Percentiles rank a stretch among this genome's conserved stretches.
phyloP scores from a whole-genome alignment of 1,140 invertebrate species.

The Heliconius eleuchia region DNA sequence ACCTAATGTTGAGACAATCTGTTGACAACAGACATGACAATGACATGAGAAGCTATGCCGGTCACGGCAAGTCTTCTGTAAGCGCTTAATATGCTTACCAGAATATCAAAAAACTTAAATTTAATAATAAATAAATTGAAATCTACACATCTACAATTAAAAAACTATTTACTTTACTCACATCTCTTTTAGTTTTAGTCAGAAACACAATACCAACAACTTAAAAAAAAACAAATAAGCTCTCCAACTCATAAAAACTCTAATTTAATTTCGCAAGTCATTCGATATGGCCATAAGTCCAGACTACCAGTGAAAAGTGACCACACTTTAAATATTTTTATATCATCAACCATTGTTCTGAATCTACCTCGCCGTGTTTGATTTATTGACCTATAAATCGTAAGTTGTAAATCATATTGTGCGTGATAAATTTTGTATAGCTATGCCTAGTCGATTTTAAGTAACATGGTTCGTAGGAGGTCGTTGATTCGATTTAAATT shows the following conservation, averaged over 20 bases:
- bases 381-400: conserved; percentile 43
- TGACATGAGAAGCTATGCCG: too few relatives aligned
- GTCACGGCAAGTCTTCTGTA: too few relatives aligned
- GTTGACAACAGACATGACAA: too few relatives aligned
- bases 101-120: too few relatives aligned
- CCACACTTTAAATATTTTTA: conserved; percentile 28
- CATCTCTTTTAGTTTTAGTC: not conserved
- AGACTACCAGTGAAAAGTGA: not conserved
- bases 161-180: too few relatives aligned
- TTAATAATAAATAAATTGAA: too few relatives aligned
- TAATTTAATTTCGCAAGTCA: conserved; percentile 21
- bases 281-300: conserved; percentile 20
- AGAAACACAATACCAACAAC: not conserved
- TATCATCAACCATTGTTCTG: conserved; percentile 32
- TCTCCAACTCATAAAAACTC: not conserved
- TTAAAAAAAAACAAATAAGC: not conserved
- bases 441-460: not conserved
- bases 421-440: not conserved
- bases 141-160: too few relatives aligned
- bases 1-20: too few relatives aligned
- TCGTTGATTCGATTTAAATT: not conserved
- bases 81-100: too few relatives aligned
- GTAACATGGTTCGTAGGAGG: not conserved
- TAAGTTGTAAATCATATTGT: conserved; percentile 33
- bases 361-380: conserved; percentile 32